These are phyloP conservation scores for Drosophila virilis DNA, from an alignment of 1,140 invertebrate genomes.

Conservation along the genomic window DNA sequence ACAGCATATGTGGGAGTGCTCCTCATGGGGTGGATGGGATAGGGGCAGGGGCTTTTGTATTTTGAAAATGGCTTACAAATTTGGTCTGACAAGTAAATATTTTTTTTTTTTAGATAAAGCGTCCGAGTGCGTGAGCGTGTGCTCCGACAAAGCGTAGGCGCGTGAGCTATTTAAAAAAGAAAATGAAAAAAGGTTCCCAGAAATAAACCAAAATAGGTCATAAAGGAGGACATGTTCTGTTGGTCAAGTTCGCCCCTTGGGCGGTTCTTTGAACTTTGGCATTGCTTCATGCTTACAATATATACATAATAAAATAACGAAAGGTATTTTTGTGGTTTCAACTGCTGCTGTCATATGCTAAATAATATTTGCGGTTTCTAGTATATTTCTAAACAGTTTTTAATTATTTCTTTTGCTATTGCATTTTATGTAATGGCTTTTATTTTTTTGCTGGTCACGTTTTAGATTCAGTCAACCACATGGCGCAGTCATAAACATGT, in stretches of 20 bases:
- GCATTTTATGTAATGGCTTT: slow-evolving; percentile 11
- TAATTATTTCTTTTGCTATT: slow-evolving; percentile 9
- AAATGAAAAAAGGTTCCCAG: slow-evolving; percentile 11
- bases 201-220: slow-evolving; percentile 56
- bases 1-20: slow-evolving; percentile 61
- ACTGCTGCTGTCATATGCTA: slow-evolving; percentile 60
- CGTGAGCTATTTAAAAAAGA: slow-evolving; percentile 39
- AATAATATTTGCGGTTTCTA: slow-evolving; percentile 47
- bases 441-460: not conserved
- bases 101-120: slow-evolving; percentile 67
- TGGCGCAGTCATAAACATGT: slow-evolving; percentile 39
- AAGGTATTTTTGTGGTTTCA: slow-evolving; percentile 53
- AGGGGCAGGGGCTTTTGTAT: slow-evolving; percentile 15
- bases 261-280: slow-evolving; percentile 44
- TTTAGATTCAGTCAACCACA: slow-evolving; percentile 18
- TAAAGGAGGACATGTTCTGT: slow-evolving; percentile 44
- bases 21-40: not conserved
- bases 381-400: slow-evolving; percentile 58
- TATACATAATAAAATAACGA: not conserved
- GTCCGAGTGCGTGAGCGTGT: slow-evolving; percentile 61
- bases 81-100: slow-evolving; percentile 55
- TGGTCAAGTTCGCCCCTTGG: slow-evolving; percentile 28
- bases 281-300: slow-evolving; percentile 26
- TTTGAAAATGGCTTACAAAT: slow-evolving; percentile 61
- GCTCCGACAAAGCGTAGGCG: slow-evolving; percentile 38